Conservation (phyloP, 2,888 invertebrate genomes). For the Rotaria socialis region DNA sequence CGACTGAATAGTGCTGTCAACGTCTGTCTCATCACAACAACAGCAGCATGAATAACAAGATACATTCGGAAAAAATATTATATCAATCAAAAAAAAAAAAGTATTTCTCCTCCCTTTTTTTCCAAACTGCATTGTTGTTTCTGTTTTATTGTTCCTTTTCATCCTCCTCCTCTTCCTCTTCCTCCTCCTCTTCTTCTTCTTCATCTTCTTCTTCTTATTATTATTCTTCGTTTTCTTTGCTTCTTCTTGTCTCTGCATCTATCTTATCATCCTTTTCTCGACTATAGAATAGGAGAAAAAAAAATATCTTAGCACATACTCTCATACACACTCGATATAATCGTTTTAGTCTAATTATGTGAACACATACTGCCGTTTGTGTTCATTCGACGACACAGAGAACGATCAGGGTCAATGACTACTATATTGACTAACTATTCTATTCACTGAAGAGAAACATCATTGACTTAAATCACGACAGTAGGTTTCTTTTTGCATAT, state of each 20-base stretch:
- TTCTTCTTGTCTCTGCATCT: background rate
- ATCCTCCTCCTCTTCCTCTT: no score
- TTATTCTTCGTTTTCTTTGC: no score
- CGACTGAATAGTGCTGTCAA: background rate
- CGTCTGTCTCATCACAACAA: background rate
- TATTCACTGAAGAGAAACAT: background rate
- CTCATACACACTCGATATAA: background rate
- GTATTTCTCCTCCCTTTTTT: background rate
- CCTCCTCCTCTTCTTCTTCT: no score
- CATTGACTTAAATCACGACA: background rate
- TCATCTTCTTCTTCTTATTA: no score
- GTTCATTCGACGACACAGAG: background rate
- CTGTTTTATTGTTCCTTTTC: background rate
- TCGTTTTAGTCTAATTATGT: constrained; percentile 6
- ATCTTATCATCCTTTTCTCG: background rate
- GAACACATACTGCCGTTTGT: background rate
- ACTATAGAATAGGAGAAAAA: background rate
- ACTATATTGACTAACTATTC: background rate
- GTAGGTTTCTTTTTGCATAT: background rate
- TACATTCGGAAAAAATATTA: background rate
- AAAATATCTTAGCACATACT: background rate
- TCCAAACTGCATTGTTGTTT: background rate
- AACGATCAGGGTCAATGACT: background rate
- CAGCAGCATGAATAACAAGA: background rate
- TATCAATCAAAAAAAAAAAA: background rate